Evolutionary conservation across 2,797 vertebrate species (phyloP).

Genomic region (Liasis olivaceus): DNA sequence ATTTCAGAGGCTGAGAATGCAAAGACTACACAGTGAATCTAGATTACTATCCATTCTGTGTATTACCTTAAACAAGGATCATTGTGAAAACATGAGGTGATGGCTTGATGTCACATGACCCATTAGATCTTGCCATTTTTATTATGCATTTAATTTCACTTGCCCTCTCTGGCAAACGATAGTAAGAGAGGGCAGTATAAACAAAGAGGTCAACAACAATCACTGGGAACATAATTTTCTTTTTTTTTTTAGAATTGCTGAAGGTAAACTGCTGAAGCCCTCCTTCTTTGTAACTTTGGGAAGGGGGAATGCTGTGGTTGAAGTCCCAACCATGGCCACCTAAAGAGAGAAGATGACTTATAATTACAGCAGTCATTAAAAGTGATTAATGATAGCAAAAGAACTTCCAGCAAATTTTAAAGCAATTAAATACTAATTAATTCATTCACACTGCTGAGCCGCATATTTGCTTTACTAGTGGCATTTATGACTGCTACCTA

Average conservation of each 20-base stretch:
- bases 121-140: neutral
- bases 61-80: neutral
- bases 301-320: conserved; percentile 27
- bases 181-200: neutral
- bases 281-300: neutral
- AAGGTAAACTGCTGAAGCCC: neutral
- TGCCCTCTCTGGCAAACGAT: neutral
- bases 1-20: neutral
- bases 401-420: conserved; percentile 70
- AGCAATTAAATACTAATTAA: conserved; percentile 72
- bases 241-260: accelerated
- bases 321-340: conserved; percentile 63
- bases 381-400: conserved; percentile 73
- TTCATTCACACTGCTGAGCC: conserved; percentile 65
- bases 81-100: neutral
- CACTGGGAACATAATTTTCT: neutral
- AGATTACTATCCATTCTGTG: neutral
- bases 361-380: conserved; percentile 72
- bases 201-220: neutral
- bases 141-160: neutral
- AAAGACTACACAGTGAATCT: neutral
- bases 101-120: neutral
- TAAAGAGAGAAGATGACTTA: conserved; percentile 67
- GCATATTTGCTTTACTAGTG: conserved; percentile 68
- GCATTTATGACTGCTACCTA: conserved; percentile 67